Base-by-base conservation (phyloP, 1,140 invertebrate species). In the Neelides sp. region DNA sequence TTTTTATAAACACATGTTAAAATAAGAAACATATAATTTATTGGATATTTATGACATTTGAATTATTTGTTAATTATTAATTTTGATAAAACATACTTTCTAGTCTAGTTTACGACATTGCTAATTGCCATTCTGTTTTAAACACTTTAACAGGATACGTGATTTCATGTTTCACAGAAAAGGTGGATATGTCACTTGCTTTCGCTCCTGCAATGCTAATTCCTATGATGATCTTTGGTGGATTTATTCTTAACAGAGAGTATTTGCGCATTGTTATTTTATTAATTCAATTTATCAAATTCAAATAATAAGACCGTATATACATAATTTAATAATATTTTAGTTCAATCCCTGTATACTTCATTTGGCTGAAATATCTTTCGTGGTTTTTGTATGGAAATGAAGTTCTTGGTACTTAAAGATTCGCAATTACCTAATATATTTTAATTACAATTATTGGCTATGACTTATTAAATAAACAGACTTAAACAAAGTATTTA, bases 371-470 rank as follows among this genome's bases (percentile, higher is more conserved):
- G n/a, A 66, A 71, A 54, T 73, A 72, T 50, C 24, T 76, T 19
- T 74, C 71, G 0, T 75, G 74, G 68, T 73, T 76, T 54, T 65
- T 65, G 19, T 75, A 70, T 55, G 66, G 64, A 15, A 72, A 69
- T 59, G 73, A 75, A 55, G 64, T 70, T 8, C 37, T 73, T 2
- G 8, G 15, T 10, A 34, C 30, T 15, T 15, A 34, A 10, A 34
- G 8, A 34, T 15, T 10, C 15, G 15, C 8, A 34, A 10, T 34
- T n/a, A n/a, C n/a, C n/a, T n/a, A n/a, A n/a, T n/a, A n/a, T n/a
- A n/a, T n/a, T n/a, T n/a, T n/a, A n/a, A n/a, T n/a, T n/a, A n/a
- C n/a, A n/a, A n/a, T n/a, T n/a, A n/a, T n/a, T n/a, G n/a, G n/a
- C n/a, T n/a, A n/a, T n/a, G n/a, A n/a, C n/a, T n/a, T n/a, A n/a